These are phyloP conservation scores for Acanthurus lineatus DNA, from an alignment of 2,797 vertebrate genomes.

Conservation along the genomic window DNA sequence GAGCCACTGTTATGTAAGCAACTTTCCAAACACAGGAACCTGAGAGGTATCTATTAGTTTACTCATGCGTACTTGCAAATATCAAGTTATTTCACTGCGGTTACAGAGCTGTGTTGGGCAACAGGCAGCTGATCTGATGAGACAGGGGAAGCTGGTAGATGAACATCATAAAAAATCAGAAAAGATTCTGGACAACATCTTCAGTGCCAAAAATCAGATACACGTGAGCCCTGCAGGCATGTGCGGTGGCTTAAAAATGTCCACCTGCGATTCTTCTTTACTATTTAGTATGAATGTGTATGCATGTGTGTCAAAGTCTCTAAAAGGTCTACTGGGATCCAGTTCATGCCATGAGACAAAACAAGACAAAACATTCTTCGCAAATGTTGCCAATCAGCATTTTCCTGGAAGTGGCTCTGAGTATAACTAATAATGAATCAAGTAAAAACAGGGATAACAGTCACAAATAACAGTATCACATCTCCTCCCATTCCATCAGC, in stretches of 20 bases:
- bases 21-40: conserved; percentile 43
- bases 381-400: not conserved
- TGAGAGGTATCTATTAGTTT: conserved; percentile 24
- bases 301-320: not conserved
- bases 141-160: not conserved
- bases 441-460: conserved; percentile 10
- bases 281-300: not conserved
- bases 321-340: not conserved
- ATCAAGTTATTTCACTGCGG: not conserved
- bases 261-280: not conserved
- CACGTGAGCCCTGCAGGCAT: not conserved
- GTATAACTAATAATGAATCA: not conserved
- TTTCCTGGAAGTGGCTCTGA: not conserved
- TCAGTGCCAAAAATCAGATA: conserved; percentile 13
- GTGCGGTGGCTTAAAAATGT: not conserved
- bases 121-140: not conserved
- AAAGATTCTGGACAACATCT: not conserved
- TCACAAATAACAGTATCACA: conserved; percentile 21
- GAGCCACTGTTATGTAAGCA: conserved; percentile 42
- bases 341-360: not conserved
- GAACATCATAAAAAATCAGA: conserved; percentile 1
- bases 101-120: not conserved
- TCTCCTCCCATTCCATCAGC: conserved; percentile 38
- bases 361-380: not conserved
- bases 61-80: conserved; percentile 26